Evolutionary conservation across 2,113 vertebrate genomes (phyloP), one percentile per base, ranked within the genome.

Genomic region (Phyllopteryx taeniolatus): DNA sequence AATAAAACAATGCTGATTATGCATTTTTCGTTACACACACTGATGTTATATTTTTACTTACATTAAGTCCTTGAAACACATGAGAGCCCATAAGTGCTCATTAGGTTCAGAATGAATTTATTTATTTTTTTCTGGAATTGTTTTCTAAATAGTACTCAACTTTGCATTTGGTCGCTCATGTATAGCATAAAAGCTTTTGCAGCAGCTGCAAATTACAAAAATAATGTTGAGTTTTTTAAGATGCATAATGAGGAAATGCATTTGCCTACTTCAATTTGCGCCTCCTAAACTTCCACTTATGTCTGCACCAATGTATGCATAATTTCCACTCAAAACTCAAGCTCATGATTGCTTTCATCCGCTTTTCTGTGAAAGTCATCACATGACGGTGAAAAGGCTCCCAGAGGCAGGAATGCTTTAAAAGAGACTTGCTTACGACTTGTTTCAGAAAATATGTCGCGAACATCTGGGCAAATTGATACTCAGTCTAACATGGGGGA

Each of bases 381-480:
- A 42, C 72, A 70, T 79, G 80, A 67, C 43, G 74, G 71, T 4
- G 42, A 70, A 70, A 80, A 69, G 27, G 42, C 72, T 72, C 76
- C 71, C 79, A 13, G 12, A 80, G 68, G 80, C 67, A 79, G 61
- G 59, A 70, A 53, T 15, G 67, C 61, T 83, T 78, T 75, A 65
- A 39, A 68, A 75, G 57, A 79, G n/a, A 0, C 31, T 39, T 51
- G 63, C 31, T 17, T 35, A 39, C 59, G 14, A 35, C 59, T 35
- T 35, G 66, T 80, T 84, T 85, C 79, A 73, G 78, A 78, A 87
- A 82, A 83, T 78, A 71, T 72, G 81, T 70, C 78, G 78, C 76
- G 71, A 88, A 89, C 89, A 91, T 89, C 88, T 88, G 89, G 74
- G 84, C 87, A 87, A 81, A 88, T 85, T 85, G 74, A 83, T 80